Base-by-base conservation (phyloP, 2,797 vertebrate genomes). In the Varecia variegata region DNA sequence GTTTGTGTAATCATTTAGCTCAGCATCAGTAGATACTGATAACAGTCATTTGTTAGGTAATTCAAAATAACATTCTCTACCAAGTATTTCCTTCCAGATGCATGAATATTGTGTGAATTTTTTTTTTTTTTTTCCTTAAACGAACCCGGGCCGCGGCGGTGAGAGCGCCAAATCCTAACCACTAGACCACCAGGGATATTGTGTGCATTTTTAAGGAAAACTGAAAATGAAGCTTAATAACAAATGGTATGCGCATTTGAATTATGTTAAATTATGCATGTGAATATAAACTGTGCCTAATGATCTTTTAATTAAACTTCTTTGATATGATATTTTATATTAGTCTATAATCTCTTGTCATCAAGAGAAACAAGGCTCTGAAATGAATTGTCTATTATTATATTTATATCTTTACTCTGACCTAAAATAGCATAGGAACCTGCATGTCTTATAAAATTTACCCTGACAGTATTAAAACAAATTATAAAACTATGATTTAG, bases 171-270 rank as follows among this genome's bases (percentile, higher is more conserved):
- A 98, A 98, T 97, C 97, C 97, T 98, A 97, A 94, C 98, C 98
- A 98, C 98, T 98, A 98, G 97, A 95, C 97, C 97, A 98, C 96
- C 97, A 98, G 97, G 97, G 98, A 98, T n/a, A n/a, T 4, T 30
- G 8, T 38, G 9, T 54, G 7, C 27, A 43, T 35, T 52, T 90
- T n/a, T 94, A 96, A n/a, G 3, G 7, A 52, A 40, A 58, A 40
- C 21, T 56, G 23, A 85, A 92, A 60, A 32, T 58, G 3, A 50
- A 23, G 7, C 17, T 67, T 80, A 88, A 67, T 32, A 60, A 65
- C 14, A 58, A 81, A 73, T 70, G 0, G 76, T 71, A 67, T 58
- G 23, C 10, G 52, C 7, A 58, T 58, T 73, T 17, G 13, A 23
- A 32, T 85, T 56, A 38, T 73, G 15, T 45, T 7, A 50, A 79